Base-by-base conservation (phyloP, 2,888 invertebrate genomes). In the Teleogryllus oceanicus region DNA sequence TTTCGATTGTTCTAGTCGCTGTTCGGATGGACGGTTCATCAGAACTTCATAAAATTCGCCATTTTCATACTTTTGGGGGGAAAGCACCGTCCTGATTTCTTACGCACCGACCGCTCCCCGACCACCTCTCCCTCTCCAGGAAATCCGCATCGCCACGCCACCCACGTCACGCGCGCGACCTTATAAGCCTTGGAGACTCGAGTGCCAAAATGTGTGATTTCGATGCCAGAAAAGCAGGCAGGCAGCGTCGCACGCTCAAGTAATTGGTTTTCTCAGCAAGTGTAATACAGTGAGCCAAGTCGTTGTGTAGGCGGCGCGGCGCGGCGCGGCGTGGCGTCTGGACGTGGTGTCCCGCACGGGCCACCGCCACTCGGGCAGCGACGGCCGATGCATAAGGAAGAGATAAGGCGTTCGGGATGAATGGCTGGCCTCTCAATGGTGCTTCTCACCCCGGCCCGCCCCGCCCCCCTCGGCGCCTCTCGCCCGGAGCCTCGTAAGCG, bases 371-470 rank as follows among this genome's bases (percentile, higher is more conserved):
- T 62, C 62, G 16, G 62, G 16, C 62, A 62, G 62, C 62, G 13
- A 62, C 62, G 62, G 62, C 62, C 62, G 12, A 62, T 62, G 62
- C 62, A 62, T 62, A 62, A 37, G 62, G 62, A 62, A 62, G 62
- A 62, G 62, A 62, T 62, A 62, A 62, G 62, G 13, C 62, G 62
- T 62, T n/a, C 37, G 37, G 37, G 62, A 62, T 62, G 62, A 62
- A 62, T 62, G 62, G 62, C 62, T n/a, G 5, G 62, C 62, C 62
- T 62, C 16, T 62, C 4, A n/a, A 62, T 13, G 62, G n/a, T 3
- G 62, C 12, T 16, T 37, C 37, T 37, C 37, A 37, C 37, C 37
- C 8, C 37, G 37, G 5, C 2, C 24, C 24, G 3, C 24, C 37
- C 37, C 37, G 37, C 37, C 37, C 37, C 8, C 1, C 37, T 37